These are phyloP conservation scores for Metopia argyrocephala DNA, from an alignment of 2,888 invertebrate genomes.

Conservation along the genomic window DNA sequence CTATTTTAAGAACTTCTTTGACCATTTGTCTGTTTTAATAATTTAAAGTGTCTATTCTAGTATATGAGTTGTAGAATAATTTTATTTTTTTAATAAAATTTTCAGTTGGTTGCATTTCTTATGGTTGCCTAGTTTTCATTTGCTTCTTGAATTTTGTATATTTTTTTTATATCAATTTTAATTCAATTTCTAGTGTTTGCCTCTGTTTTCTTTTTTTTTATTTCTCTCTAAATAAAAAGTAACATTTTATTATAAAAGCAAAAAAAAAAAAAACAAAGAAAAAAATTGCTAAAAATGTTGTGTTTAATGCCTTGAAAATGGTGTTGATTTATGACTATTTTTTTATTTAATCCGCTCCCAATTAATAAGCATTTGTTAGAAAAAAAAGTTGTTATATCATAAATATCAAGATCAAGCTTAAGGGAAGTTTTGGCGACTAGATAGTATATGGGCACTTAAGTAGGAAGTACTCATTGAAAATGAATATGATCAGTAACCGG, in stretches of 20 bases:
- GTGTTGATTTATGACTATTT: constrained; percentile 54
- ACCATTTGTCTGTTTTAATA: background rate
- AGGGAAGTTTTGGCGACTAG: background rate
- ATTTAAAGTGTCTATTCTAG: background rate
- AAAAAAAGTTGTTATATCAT: background rate
- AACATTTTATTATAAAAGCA: constrained; percentile 43
- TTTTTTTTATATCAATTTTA: too few species aligned
- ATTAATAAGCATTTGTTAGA: constrained; percentile 51
- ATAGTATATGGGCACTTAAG: background rate
- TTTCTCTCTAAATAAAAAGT: constrained; percentile 25
- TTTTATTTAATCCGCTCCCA: constrained; percentile 51
- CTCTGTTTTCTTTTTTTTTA: background rate
- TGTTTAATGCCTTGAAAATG: constrained; percentile 41
- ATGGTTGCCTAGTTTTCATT: constrained; percentile 53
- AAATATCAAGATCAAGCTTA: background rate
- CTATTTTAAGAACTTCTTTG: background rate
- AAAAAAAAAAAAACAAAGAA: background rate
- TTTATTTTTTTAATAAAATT: constrained; percentile 32
- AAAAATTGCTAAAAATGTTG: constrained; percentile 6
- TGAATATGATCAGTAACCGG: background rate
- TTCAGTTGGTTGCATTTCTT: constrained; percentile 60
- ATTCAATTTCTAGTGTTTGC: too few species aligned
- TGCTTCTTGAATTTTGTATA: constrained; percentile 23
- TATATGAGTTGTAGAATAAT: constrained; percentile 18
- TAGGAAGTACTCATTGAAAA: constrained; percentile 21